Evolutionary conservation across 2,888 invertebrate species (phyloP).

Genomic region (Cosmopolites sordidus): DNA sequence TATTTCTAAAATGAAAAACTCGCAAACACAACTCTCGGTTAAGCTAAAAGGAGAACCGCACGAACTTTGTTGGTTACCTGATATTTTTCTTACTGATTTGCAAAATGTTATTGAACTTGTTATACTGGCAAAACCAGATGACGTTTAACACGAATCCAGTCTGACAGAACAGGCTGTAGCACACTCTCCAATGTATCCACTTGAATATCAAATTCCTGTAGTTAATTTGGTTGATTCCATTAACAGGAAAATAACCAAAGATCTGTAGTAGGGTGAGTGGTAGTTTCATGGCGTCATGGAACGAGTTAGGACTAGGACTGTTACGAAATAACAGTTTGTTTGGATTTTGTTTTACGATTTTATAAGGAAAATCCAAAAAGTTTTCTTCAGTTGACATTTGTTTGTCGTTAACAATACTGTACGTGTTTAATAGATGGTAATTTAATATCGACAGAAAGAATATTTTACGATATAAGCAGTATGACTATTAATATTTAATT

Average conservation of each 20-base stretch:
- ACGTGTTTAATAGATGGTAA: too few species aligned
- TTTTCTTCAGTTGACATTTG: not conserved
- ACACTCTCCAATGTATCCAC: slow-evolving; percentile 26
- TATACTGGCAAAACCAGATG: slow-evolving; percentile 3
- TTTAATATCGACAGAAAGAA: too few species aligned
- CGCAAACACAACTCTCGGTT: too few species aligned
- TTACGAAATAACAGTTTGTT: slow-evolving; percentile 8
- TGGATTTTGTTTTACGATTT: not conserved
- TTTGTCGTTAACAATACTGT: too few species aligned
- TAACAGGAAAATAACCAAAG: slow-evolving; percentile 30
- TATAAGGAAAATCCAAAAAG: slow-evolving; percentile 3
- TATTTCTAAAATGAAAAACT: too few species aligned
- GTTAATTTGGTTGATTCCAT: slow-evolving; percentile 16
- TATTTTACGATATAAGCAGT: too few species aligned
- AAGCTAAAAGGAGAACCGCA: too few species aligned
- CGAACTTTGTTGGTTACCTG: not conserved
- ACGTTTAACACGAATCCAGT: slow-evolving; percentile 15
- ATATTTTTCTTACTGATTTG: slow-evolving; percentile 12
- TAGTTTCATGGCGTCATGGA: slow-evolving; percentile 22
- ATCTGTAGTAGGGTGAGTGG: slow-evolving; percentile 27
- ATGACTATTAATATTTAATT: too few species aligned
- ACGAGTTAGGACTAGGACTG: slow-evolving; percentile 7
- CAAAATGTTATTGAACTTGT: slow-evolving; percentile 11
- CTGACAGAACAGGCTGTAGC: slow-evolving; percentile 21
- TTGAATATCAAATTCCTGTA: slow-evolving; percentile 23